Evolutionary conservation across 2,888 invertebrate species (phyloP).

Genomic region (Latrodectus elegans): DNA sequence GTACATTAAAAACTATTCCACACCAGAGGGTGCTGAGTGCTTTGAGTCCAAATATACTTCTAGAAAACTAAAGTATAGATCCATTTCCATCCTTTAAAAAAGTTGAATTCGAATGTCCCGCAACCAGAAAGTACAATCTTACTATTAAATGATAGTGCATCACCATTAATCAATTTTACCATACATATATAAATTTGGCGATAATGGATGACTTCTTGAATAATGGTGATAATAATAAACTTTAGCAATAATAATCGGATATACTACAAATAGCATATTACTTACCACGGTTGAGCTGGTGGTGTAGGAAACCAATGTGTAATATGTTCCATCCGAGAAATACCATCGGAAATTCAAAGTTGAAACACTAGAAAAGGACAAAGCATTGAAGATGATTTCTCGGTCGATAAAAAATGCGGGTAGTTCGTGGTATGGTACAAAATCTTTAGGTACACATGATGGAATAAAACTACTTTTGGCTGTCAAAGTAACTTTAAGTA

Average conservation of each 20-base stretch:
- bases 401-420: not conserved
- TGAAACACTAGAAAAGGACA: not conserved
- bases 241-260: not conserved
- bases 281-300: conserved; percentile 14
- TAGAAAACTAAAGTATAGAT: no score
- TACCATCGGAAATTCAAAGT: conserved; percentile 13
- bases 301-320: not conserved
- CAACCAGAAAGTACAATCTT: no score
- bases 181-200: no score
- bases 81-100: no score
- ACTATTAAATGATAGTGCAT: no score
- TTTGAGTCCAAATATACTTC: no score
- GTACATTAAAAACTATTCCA: no score
- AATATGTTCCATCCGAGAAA: not conserved
- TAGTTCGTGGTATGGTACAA: not conserved
- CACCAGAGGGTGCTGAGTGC: no score
- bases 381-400: conserved; percentile 10
- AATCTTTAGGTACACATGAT: conserved; percentile 14
- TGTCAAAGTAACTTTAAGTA: not conserved
- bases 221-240: no score
- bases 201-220: no score
- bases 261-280: not conserved
- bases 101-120: no score
- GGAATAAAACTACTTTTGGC: not conserved
- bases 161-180: no score